Evolutionary conservation across 2,113 vertebrate genomes (phyloP), one percentile per base, ranked within the genome.

Genomic region (Chroicocephalus ridibundus): DNA sequence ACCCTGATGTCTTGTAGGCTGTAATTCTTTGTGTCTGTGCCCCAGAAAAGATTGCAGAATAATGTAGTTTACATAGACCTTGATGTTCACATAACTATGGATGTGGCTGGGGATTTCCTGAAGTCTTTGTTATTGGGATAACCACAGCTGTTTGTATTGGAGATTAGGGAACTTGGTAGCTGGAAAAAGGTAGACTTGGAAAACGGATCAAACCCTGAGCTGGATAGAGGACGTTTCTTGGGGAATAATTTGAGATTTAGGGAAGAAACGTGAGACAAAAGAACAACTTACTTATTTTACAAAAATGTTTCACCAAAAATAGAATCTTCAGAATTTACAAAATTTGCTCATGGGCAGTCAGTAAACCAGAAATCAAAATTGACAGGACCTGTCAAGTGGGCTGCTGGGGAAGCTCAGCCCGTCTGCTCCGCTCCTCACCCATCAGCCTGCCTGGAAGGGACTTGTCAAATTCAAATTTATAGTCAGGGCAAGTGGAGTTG

Each of bases 371-470:
- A 94, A 91, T 91, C 40, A 87, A 68, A 96, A 72, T 72, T 84
- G 94, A 89, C 91, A 87, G 55, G 72, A 82, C 74, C 69, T 94
- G 94, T 95, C 94, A 94, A 79, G 47, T 36, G 44, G 40, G 47
- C 74, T 95, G 86, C 72, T 51, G 52, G 65, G 55, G 20, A 71
- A 69, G 47, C 47, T 82, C n/a, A 38, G 82, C 66, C 68, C 38
- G 81, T n/a, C 52, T 88, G 46, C 65, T 75, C 77, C 74, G 76
- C 47, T 81, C 21, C 72, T 88, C 42, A 55, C 38, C 64, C 22
- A 47, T 89, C 74, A 84, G 77, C 77, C 86, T 96, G 72, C 83
- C 89, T 95, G 81, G 57, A 91, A 93, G 89, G 77, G 26, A 49
- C 77, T 91, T 86, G 81, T 96, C 94, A 82, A 55, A 91, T 71